Base-by-base conservation (phyloP, 2,797 vertebrate species). In the Ctenopoma multispine region DNA sequence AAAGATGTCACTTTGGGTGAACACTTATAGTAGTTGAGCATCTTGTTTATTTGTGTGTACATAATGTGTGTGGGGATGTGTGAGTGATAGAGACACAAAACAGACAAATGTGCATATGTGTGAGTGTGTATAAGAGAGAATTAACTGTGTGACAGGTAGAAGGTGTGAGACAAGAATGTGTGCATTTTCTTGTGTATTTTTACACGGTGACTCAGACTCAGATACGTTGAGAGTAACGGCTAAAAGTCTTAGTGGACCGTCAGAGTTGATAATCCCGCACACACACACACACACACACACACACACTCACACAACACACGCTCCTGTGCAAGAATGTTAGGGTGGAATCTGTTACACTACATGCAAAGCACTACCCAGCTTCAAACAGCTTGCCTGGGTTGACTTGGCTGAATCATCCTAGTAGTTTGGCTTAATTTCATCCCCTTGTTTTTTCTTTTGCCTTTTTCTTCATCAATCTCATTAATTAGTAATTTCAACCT, bases 301-400 rank as follows among this genome's bases (percentile, higher is more conserved):
- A 49, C 34, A 5, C 13, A 61, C 17, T 21, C 58, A 40, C 29
- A 34, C 54, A 56, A 63, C 60, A 43, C 44, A 62, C 21, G 18
- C 48, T 62, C 20, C 20, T 34, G 41, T 58, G 38, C 49, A 80
- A n/a, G 15, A 76, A 64, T 56, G 44, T 72, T 40, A 55, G 29
- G 76, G 63, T 63, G 60, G 53, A 56, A 79, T 84, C 60, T 80
- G 86, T 70, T 74, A 72, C 69, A 81, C 73, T 84, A 29, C 56
- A 76, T 59, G 70, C 68, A 85, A 81, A 88, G 72, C 59, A 46
- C 69, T 48, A 56, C 66, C 24, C 50, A 70, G 80, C 51, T 63
- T 67, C 72, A 78, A 76, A 84, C 83, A 88, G 84, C 86, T 85
- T 85, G 87, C 85, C 84, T 85, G 72, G 77, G 80, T 68, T 72